Base-by-base conservation (phyloP, 1,140 invertebrate species). In the Lycorma delicatula region DNA sequence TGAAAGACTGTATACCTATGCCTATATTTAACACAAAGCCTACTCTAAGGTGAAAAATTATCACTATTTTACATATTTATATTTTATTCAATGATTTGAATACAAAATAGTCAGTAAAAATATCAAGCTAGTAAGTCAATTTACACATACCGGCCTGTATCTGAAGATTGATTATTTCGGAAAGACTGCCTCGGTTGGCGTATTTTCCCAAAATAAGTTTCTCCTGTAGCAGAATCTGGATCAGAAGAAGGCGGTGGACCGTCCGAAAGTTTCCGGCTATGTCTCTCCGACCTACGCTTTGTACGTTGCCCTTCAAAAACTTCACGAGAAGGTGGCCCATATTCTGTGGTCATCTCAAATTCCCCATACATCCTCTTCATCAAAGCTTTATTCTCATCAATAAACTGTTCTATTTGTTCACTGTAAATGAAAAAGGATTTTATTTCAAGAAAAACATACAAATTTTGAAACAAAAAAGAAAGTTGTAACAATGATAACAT, bases 321-420 rank as follows among this genome's bases (percentile, higher is more conserved):
- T 44, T 72, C 77, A 26, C 76, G 75, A 6, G 73, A 72, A 6
- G 74, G 68, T 6, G 74, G 72, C 11, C 75, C 77, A 36, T 77
- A 76, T 52, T 77, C 76, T 54, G 77, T 72, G 36, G 61, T 69
- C 75, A 82, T 81, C 61, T 82, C 80, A 66, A 93, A 92, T 60
- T 90, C 87, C 2, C 90, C 90, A 63, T 93, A 93, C 91, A 94
- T 94, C 54, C 91, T 76, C 66, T 89, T 86, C 79, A 93, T 93
- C 60, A 94, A 67, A 9, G 91, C 90, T 74, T 93, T 93, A 71
- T 94, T 94, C 66, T 94, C 91, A 64, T 94, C 91, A 66, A 94
- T 94, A 71, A 93, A 94, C 59, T 79, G 77, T 67, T 93, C 89
- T 70, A 94, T 94, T 65, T 85, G 81, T 41, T 92, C 87, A 71